Evolutionary conservation across 2,113 vertebrate genomes (phyloP).

Genomic region (Marmota flaviventris): DNA sequence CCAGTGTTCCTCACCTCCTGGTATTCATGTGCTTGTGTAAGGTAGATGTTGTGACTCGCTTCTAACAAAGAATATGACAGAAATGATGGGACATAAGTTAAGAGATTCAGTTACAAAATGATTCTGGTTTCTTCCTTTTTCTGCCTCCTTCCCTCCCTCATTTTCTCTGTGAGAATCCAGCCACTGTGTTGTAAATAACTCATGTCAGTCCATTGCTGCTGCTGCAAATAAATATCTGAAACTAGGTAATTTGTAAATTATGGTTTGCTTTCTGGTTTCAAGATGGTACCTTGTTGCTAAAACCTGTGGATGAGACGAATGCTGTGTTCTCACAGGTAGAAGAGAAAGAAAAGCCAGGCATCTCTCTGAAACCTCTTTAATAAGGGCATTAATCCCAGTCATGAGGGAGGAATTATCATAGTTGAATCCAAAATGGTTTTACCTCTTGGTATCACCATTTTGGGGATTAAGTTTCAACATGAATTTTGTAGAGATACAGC

Average conservation of each 20-base stretch:
- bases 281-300: not conserved
- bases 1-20: not conserved
- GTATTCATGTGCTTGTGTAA: not conserved
- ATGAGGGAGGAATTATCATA: not conserved
- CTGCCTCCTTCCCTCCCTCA: not conserved
- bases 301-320: not conserved
- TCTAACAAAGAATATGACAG: not conserved
- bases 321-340: not conserved
- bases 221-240: not conserved
- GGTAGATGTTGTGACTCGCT: not conserved
- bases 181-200: not conserved
- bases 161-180: not conserved
- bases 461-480: not conserved
- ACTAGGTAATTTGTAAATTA: not conserved
- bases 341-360: not conserved
- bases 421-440: not conserved
- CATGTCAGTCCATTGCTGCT: not conserved
- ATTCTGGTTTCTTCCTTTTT: not conserved
- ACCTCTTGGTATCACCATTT: not conserved
- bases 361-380: not conserved
- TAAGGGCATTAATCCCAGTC: not conserved
- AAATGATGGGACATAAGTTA: not conserved
- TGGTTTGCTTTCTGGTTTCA: not conserved
- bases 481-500: not conserved
- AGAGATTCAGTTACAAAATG: not conserved